Conservation (phyloP, 1,140 invertebrate genomes). For the Apis cerana region DNA sequence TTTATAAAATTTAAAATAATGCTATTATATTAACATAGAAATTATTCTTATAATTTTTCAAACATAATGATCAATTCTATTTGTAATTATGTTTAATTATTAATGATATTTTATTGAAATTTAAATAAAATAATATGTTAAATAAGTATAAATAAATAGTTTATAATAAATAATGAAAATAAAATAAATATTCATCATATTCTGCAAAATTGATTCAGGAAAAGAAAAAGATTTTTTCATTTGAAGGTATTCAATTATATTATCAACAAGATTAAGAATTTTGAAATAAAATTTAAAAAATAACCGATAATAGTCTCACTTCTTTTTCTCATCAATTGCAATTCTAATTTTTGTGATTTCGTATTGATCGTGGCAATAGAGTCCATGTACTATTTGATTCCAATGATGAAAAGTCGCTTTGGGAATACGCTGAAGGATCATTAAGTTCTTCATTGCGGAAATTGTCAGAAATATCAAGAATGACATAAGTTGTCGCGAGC, state of each 20-base stretch:
- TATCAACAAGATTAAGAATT: not conserved
- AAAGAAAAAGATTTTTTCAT: not conserved
- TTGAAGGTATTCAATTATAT: slow-evolving; percentile 1
- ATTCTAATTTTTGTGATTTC: slow-evolving; percentile 39
- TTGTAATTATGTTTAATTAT: not conserved
- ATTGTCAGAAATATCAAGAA: slow-evolving; percentile 19
- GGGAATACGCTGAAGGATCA: slow-evolving; percentile 22
- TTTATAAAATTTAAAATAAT: not conserved
- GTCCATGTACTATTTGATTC: slow-evolving; percentile 42
- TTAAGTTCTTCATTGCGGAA: slow-evolving; percentile 25
- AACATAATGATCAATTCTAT: not conserved
- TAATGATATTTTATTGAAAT: not conserved
- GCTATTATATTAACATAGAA: not conserved
- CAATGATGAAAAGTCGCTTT: slow-evolving; percentile 33
- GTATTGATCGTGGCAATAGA: slow-evolving; percentile 43
- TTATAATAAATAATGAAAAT: no score
- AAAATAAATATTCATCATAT: not conserved
- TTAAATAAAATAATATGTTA: not conserved
- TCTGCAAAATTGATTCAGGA: not conserved
- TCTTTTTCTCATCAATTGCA: slow-evolving; percentile 3
- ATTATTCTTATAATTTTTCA: not conserved
- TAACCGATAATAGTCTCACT: not conserved
- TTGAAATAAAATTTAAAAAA: slow-evolving; percentile 14
- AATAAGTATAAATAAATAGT: not conserved
- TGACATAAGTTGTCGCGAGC: not conserved